Evolutionary conservation across 2,113 vertebrate genomes (phyloP), one percentile per base, ranked within the genome.

Genomic region (Orientallactaga bullata): DNA sequence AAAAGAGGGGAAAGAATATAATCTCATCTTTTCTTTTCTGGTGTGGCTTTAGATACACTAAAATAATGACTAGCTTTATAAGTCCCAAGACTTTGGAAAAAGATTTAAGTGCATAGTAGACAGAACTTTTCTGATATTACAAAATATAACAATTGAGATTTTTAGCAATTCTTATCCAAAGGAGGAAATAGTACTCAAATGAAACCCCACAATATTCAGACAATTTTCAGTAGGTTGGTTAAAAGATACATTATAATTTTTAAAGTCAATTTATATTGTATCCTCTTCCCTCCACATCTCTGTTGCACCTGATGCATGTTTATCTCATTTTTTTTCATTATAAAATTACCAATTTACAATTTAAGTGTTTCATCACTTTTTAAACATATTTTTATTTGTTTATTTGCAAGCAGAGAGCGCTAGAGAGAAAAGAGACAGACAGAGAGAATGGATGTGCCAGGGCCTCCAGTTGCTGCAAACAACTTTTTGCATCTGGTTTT

Each of bases 111-210:
- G 2, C 20, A 89, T 24, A 63, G 9, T 28, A 55, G 11, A 66
- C 0, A 66, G 26, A 81, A 90, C 42, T 91, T 89, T 91, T 47
- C 28, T 55, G 24, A 78, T 71, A 58, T 26, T 66, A 66, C 2
- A 94, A 84, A 80, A 89, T 80, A 51, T 61, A 91, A 39, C 32
- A 51, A 26, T 32, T 84, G 17, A 87, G 2, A 81, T 65, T 88
- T 94, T 80, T 90, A 78, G 39, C 55, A 91, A 85, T 79, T 93
- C 11, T 60, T 7, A 12, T 66, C 39, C 21, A 82, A 91, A 71
- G 26, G 5, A 12, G 11, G 2, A 23, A 69, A 73, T 58, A 1
- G 63, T 51, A 84, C 5, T 2, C 18, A 86, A 83, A 37, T 20
- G 72, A 69, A 95, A 3, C 17, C 5, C 1, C 78, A 9, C 72